Percentiles rank a stretch among this genome's conserved stretches.
These are phyloP conservation scores for Delphinapterus leucas DNA, from an alignment of 2,113 vertebrate genomes.

Conservation along the genomic window DNA sequence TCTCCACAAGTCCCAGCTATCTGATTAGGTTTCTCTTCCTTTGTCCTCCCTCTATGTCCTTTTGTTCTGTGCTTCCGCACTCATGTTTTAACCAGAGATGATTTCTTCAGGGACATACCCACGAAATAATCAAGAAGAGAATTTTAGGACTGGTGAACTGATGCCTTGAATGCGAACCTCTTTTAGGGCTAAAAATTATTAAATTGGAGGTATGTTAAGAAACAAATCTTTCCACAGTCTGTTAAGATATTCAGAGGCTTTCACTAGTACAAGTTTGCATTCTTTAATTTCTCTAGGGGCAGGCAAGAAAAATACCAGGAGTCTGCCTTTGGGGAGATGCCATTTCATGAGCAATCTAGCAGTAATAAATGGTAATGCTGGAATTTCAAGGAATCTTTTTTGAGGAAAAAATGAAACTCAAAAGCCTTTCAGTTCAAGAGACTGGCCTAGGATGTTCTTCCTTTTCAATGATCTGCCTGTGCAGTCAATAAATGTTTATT, in stretches of 20 bases:
- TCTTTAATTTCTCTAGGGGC: conserved; percentile 23
- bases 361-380: not conserved
- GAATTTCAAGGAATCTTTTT: not conserved
- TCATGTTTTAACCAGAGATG: not conserved
- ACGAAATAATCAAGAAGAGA: not conserved
- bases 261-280: not conserved
- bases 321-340: not conserved
- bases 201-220: not conserved
- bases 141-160: not conserved
- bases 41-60: not conserved
- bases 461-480: not conserved
- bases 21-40: not conserved
- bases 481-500: not conserved
- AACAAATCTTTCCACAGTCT: not conserved
- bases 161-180: not conserved
- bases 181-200: not conserved
- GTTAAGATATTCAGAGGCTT: not conserved
- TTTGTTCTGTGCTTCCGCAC: not conserved
- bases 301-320: conserved; percentile 36
- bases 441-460: not conserved
- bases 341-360: conserved; percentile 16
- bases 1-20: not conserved
- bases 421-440: not conserved
- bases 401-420: not conserved
- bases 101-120: not conserved